phyloP scores from a whole-genome alignment of 2,797 vertebrate genomes.

The Rhinophrynus dorsalis region DNA sequence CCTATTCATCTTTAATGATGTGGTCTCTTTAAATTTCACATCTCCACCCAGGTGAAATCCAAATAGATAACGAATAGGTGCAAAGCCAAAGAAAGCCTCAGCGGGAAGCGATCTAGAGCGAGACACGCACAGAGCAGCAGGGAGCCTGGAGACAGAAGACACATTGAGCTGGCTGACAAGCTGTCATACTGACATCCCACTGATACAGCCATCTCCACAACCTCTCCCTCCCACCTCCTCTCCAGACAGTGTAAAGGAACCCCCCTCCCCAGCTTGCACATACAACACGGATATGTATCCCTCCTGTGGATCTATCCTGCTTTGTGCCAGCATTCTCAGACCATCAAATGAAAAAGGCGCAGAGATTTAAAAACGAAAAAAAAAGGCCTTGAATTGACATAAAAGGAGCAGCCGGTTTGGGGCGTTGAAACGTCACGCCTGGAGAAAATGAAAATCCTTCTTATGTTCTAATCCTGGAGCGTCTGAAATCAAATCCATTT shows the following conservation, averaged over 20 bases:
- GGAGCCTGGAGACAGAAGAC: neutral
- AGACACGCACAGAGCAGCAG: neutral
- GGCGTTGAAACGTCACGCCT: constrained; percentile 32
- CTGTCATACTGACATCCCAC: constrained; percentile 35
- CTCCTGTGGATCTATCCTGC: constrained; percentile 20
- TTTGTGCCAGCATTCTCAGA: neutral
- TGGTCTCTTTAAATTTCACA: neutral
- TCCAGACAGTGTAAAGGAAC: neutral
- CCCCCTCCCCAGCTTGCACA: neutral
- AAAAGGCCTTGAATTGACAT: constrained; percentile 36
- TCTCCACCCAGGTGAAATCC: constrained; percentile 6
- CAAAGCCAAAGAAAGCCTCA: constrained; percentile 22
- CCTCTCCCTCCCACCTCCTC: neutral
- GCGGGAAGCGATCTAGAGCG: too few relatives aligned
- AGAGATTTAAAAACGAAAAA: neutral
- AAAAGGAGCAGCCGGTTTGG: constrained; percentile 36
- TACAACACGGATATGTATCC: constrained; percentile 1
- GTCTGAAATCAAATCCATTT: constrained; percentile 38
- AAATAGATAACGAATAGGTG: constrained; percentile 29
- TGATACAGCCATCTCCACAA: neutral
- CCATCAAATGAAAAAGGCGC: neutral
- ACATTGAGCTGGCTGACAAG: constrained; percentile 31
- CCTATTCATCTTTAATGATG: too few relatives aligned
- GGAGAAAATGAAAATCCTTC: constrained; percentile 44
- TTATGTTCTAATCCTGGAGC: constrained; percentile 39